Conservation (phyloP, 2,888 invertebrate species). For the Tryphoninae sp. region DNA sequence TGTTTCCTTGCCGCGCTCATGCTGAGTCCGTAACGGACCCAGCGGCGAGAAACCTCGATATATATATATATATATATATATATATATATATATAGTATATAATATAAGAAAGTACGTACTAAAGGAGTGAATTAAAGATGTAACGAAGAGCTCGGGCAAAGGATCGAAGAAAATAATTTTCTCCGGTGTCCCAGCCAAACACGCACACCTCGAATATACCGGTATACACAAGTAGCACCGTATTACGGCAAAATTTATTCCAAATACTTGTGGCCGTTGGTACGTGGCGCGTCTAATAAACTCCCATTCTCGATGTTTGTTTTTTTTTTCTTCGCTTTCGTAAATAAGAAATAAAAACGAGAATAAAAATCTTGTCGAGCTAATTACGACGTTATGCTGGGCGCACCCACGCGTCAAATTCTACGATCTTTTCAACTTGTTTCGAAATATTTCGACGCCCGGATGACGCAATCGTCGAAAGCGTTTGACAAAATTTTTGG, state of each 20-base stretch:
- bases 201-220: conserved; percentile 29
- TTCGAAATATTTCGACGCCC: not conserved
- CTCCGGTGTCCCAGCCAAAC: conserved; percentile 22
- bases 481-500: too few relatives aligned
- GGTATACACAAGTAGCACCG: conserved; percentile 19
- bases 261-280: conserved; percentile 38
- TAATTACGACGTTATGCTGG: conserved; percentile 48
- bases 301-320: conserved; percentile 28
- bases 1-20: conserved; percentile 57
- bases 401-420: not conserved
- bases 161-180: conserved; percentile 60
- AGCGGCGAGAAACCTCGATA: conserved; percentile 47
- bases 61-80: conserved; percentile 23
- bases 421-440: not conserved
- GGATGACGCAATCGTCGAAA: too few relatives aligned
- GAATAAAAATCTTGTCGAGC: conserved; percentile 27
- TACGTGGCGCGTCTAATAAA: conserved; percentile 47
- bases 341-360: not conserved
- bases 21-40: conserved; percentile 61
- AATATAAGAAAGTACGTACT: conserved; percentile 59
- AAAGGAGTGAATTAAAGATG: conserved; percentile 64
- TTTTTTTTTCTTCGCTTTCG: conserved; percentile 5
- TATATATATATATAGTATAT: conserved; percentile 24
- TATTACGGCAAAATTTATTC: conserved; percentile 49
- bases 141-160: conserved; percentile 51